A percentile compares a stretch with the other conserved stretches of the same genome.
phyloP scores from a whole-genome alignment of 2,113 vertebrate species.

The Eclectus roratus region DNA sequence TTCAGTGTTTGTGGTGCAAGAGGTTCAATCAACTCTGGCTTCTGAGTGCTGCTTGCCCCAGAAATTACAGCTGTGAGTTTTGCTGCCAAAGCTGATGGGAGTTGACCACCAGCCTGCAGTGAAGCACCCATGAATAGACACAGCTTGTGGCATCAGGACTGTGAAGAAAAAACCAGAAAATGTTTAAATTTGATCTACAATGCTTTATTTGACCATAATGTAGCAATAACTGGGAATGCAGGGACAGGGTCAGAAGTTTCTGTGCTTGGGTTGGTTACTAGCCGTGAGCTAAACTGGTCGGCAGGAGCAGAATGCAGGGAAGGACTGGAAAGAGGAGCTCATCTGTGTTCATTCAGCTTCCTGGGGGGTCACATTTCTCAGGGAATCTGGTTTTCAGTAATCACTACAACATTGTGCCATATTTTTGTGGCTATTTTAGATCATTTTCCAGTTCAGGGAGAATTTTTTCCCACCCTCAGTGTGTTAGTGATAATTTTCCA shows the following conservation, averaged over 20 bases:
- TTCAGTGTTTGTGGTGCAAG: not conserved
- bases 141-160: not conserved
- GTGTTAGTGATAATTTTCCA: slow-evolving; percentile 33
- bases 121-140: not conserved
- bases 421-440: not conserved
- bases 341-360: not conserved
- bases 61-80: not conserved
- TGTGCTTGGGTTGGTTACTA: not conserved
- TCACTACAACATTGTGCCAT: not conserved
- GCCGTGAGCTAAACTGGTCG: not conserved
- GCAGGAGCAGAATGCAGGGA: not conserved
- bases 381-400: not conserved
- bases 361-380: not conserved
- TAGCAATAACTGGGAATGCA: not conserved
- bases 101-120: not conserved
- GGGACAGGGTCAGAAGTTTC: not conserved
- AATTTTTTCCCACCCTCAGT: not conserved
- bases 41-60: not conserved
- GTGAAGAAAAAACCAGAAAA: not conserved
- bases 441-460: not conserved
- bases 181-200: not conserved
- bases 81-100: not conserved
- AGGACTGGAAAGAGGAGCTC: not conserved
- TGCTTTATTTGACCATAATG: rapidly evolving
- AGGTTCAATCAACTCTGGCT: not conserved